These are phyloP conservation scores for Corythoichthys haematopterus DNA, from an alignment of 2,113 vertebrate genomes.

Conservation along the genomic window DNA sequence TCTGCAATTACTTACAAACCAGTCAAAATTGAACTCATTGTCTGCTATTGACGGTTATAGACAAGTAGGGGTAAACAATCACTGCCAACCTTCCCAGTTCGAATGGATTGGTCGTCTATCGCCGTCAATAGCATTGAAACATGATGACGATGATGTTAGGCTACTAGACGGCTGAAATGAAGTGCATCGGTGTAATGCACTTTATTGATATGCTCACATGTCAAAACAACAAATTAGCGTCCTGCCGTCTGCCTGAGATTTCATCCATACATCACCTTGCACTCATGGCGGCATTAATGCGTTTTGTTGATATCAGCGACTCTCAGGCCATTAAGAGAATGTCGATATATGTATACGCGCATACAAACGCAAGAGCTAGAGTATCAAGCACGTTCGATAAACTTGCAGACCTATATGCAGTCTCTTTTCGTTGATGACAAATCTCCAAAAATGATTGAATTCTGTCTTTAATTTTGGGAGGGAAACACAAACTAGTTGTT, in stretches of 20 bases:
- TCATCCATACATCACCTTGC: constrained; percentile 61
- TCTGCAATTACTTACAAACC: too few relatives aligned
- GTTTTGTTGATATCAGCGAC: constrained; percentile 72
- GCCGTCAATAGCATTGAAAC: too few relatives aligned
- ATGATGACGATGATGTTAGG: too few relatives aligned
- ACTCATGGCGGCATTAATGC: constrained; percentile 66
- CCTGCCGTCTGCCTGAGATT: constrained; percentile 28
- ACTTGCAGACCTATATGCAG: constrained; percentile 36
- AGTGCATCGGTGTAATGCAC: constrained; percentile 48
- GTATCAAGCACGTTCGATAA: constrained; percentile 11
- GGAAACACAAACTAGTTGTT: too few relatives aligned
- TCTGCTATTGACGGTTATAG: too few relatives aligned
- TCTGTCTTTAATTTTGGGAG: background rate
- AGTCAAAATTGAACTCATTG: too few relatives aligned
- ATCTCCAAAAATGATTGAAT: background rate
- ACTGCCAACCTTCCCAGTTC: too few relatives aligned
- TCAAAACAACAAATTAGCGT: constrained; percentile 51
- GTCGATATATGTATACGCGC: constrained; percentile 33
- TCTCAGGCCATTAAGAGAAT: constrained; percentile 66
- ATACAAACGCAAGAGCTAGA: background rate
- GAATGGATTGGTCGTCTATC: too few relatives aligned
- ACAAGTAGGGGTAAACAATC: too few relatives aligned
- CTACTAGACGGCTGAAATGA: background rate
- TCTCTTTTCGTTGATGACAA: background rate
- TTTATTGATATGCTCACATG: constrained; percentile 48